Evolutionary conservation across 30 jellyfish, hydroid and myxozoan genomes (phyloP), one percentile per base, ranked within the genome.

Genomic region (Hydractinia symbiolongicarpus): DNA sequence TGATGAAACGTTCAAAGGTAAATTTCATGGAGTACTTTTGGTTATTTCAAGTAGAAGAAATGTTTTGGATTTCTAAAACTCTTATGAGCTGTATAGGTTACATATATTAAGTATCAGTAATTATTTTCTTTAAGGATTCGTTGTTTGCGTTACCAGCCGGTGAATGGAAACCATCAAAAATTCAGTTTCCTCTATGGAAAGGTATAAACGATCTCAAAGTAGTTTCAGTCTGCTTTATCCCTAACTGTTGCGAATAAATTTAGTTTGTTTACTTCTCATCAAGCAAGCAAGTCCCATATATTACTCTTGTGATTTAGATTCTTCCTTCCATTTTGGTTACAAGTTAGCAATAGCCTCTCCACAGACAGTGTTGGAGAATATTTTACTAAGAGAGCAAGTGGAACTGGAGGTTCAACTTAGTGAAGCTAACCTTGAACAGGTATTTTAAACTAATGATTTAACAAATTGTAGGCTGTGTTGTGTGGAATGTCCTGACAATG

Each of bases 1-100:
- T 90, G 70, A 90, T 90, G 97, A 88, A 83, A 58, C 88, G 97
- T 49, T 76, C 80, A 78, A 90, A 86, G 94, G 97, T 90, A 68
- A 7, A 30, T 30, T 30, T 30, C 44, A 30, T 2, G 44, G 19
- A 11, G 69, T 58, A 13, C 19, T 13, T 58, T 58, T 58, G 15
- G 69, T 11, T 11, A 58, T 11, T 13, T 58, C 15, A 17, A 17
- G 69, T 13, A 58, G 69, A 58, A 58, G 3, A 58, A 11, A 58
- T 13, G 69, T 13, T 58, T 11, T 58, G 69, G 1, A 13, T 58
- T 58, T 58, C 1, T 0, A 30, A 30, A 30, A 30, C 44, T 30
- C 44, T 30, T 2, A 30, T 30, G 44, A 30, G 2, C 44, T 30
- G 44, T 30, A 2, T 30, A 30, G 44, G 44, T 1, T 30, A 30